phyloP scores from a whole-genome alignment of 2,797 vertebrate genomes.

The Perodicticus potto region DNA sequence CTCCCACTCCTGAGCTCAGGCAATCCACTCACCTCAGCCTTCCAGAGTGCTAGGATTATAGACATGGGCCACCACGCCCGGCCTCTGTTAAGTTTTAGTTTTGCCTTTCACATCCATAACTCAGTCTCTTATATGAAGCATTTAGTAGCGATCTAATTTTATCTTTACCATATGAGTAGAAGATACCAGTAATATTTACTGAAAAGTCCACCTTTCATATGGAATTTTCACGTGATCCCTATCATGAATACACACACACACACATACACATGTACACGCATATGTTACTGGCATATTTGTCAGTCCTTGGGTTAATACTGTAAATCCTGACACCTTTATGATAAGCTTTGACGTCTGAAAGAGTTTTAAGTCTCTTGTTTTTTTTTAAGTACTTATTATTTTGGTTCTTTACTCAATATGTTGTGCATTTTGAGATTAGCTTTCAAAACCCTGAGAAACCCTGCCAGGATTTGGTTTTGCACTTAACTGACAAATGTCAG shows the following conservation, averaged over 20 bases:
- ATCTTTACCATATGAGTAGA: not conserved
- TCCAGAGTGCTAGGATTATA: too few relatives aligned
- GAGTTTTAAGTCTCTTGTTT: not conserved
- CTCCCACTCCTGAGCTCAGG: too few relatives aligned
- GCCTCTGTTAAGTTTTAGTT: not conserved
- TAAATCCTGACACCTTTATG: not conserved
- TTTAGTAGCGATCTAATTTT: not conserved
- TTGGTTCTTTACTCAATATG: not conserved
- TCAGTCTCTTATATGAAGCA: not conserved
- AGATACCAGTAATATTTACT: not conserved
- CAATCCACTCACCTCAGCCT: too few relatives aligned
- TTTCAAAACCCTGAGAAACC: not conserved
- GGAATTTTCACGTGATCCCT: not conserved
- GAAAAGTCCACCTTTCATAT: not conserved
- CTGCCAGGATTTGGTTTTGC: not conserved
- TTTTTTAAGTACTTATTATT: not conserved
- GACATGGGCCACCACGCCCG: too few relatives aligned
- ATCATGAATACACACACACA: too few relatives aligned
- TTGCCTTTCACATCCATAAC: conserved; percentile 2
- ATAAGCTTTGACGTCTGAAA: not conserved
- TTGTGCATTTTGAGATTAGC: not conserved
- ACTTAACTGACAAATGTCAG: not conserved
- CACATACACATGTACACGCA: too few relatives aligned
- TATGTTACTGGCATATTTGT: not conserved
- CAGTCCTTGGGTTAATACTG: not conserved